These are phyloP conservation scores for Brachirus orientalis DNA, from an alignment of 2,113 vertebrate genomes.

Conservation along the genomic window DNA sequence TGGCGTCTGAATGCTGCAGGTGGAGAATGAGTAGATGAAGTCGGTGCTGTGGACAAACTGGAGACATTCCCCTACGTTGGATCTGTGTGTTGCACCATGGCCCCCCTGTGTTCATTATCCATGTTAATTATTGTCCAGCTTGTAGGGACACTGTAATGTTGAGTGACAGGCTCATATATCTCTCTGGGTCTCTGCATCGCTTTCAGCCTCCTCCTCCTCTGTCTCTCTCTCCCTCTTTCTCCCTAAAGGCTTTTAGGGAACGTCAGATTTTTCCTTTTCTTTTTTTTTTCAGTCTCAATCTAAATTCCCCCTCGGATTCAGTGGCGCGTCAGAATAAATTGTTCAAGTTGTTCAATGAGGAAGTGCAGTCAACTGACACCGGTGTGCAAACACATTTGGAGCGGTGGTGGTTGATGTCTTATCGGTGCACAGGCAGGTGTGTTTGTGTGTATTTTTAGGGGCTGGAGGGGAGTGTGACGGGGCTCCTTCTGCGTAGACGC, in stretches of 20 bases:
- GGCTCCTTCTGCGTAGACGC: slow-evolving; percentile 18
- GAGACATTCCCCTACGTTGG: slow-evolving; percentile 26
- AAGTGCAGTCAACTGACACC: slow-evolving; percentile 68
- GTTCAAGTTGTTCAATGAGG: slow-evolving; percentile 72
- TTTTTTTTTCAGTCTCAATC: slow-evolving; percentile 62
- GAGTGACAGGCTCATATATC: slow-evolving; percentile 63
- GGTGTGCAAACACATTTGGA: slow-evolving; percentile 71
- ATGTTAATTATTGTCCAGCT: slow-evolving; percentile 65
- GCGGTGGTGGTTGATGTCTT: slow-evolving; percentile 61
- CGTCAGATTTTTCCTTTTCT: slow-evolving; percentile 35
- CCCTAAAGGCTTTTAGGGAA: slow-evolving; percentile 48
- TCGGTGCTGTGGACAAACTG: slow-evolving; percentile 16
- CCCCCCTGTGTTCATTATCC: slow-evolving; percentile 52
- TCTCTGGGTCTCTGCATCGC: slow-evolving; percentile 31
- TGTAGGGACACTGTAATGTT: slow-evolving; percentile 55
- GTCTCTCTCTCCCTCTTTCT: too few relatives aligned
- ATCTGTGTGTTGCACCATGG: slow-evolving; percentile 2
- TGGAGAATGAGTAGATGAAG: not conserved
- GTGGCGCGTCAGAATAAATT: slow-evolving; percentile 68
- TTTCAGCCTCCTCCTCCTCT: not conserved
- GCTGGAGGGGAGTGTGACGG: slow-evolving; percentile 11
- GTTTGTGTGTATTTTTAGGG: slow-evolving; percentile 46
- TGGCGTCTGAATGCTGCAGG: too few relatives aligned
- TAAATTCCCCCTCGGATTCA: slow-evolving; percentile 69
- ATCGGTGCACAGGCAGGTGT: slow-evolving; percentile 64